phyloP scores from a whole-genome alignment of 2,797 vertebrate genomes.

The Lycodopsis pacificus region DNA sequence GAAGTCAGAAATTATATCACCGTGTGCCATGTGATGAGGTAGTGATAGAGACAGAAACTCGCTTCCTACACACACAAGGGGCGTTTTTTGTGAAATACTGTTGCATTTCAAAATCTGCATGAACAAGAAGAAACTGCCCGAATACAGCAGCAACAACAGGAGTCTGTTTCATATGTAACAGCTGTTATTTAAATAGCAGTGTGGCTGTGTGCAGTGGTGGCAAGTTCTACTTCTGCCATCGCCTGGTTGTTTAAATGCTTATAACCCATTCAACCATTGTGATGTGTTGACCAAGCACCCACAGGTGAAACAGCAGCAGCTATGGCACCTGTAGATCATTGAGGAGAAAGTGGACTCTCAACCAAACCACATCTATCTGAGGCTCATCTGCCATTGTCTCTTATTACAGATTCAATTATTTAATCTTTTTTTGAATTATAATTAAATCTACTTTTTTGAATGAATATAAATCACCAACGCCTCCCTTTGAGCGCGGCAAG shows the following conservation, averaged over 20 bases:
- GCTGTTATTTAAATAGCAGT: not conserved
- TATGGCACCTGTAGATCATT: not conserved
- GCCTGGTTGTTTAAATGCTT: not conserved
- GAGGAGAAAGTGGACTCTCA: not conserved
- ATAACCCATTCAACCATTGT: not conserved
- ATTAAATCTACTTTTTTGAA: not conserved
- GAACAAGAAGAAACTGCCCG: constrained; percentile 21
- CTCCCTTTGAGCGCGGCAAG: not conserved
- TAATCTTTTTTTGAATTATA: not conserved
- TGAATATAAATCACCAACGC: not conserved
- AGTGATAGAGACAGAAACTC: constrained; percentile 39
- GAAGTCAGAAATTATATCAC: constrained; percentile 42
- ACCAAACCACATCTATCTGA: not conserved
- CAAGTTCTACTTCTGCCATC: not conserved
- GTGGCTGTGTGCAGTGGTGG: not conserved
- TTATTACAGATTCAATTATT: not conserved
- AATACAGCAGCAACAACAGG: constrained; percentile 21
- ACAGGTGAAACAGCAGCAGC: not conserved
- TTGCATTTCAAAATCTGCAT: constrained; percentile 16
- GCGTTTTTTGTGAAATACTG: constrained; percentile 13
- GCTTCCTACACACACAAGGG: constrained; percentile 29
- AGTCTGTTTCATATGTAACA: constrained; percentile 26
- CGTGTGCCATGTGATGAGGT: constrained; percentile 22
- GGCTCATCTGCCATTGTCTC: not conserved
- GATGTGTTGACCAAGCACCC: not conserved